Conservation (phyloP, 2,888 invertebrate genomes). For the Eulithis prunata region DNA sequence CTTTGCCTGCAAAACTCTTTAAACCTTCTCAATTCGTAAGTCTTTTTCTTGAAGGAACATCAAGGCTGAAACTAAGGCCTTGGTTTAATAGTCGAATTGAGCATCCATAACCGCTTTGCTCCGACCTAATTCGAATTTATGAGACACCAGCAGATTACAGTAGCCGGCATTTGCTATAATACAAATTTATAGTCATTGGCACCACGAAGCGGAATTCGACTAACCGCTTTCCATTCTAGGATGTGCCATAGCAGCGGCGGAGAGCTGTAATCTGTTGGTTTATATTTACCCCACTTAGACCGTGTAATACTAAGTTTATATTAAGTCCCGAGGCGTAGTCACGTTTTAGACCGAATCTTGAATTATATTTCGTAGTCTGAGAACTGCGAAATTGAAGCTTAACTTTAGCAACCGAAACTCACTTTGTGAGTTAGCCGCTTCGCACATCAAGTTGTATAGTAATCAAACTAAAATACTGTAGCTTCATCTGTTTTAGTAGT, state of each 20-base stretch:
- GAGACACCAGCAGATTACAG: not conserved
- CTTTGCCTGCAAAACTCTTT: no score
- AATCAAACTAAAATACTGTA: constrained; percentile 1
- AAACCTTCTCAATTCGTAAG: no score
- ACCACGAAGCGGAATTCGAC: no score
- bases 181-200: no score
- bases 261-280: not conserved
- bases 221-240: not conserved
- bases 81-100: not conserved
- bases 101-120: not conserved
- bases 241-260: not conserved
- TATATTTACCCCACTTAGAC: no score
- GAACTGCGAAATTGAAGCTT: constrained; percentile 5
- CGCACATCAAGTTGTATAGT: constrained; percentile 3
- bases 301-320: constrained; percentile 3
- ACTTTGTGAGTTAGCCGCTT: constrained; percentile 8
- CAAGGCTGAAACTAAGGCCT: no score
- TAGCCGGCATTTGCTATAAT: not conserved
- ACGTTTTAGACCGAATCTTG: not conserved
- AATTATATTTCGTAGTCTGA: constrained; percentile 11
- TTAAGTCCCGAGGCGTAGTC: constrained; percentile 1
- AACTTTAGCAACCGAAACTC: constrained; percentile 8
- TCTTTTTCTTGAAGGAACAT: no score
- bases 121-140: constrained; percentile 1
- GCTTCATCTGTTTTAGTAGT: not conserved